Evolutionary conservation across 1,140 invertebrate species (phyloP).

Genomic region (Drosophila mayri): DNA sequence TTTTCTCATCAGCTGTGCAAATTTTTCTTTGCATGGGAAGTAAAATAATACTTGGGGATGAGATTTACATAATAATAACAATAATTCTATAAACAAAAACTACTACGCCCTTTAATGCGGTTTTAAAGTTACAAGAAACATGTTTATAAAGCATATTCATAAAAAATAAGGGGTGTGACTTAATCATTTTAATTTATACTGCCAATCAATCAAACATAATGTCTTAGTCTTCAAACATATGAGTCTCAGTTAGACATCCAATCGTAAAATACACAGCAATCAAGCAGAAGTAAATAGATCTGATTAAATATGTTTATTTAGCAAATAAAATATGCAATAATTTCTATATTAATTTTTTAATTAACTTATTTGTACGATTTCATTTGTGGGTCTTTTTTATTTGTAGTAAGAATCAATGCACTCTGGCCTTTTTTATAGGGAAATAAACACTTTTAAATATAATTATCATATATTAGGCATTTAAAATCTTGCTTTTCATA

Average conservation of each 20-base stretch:
- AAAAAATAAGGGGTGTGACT: neutral
- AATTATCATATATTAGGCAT: neutral
- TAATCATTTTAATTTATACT: neutral
- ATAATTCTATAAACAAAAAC: neutral
- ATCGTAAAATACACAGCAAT: neutral
- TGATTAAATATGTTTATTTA: neutral
- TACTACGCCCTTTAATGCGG: neutral
- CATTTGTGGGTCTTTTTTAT: neutral
- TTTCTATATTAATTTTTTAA: neutral
- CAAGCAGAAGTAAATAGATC: neutral
- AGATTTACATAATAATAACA: too few species aligned
- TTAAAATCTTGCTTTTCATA: neutral
- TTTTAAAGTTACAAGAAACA: neutral
- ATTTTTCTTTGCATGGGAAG: slow-evolving; percentile 11
- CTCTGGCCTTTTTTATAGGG: neutral
- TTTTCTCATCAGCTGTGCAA: slow-evolving; percentile 35
- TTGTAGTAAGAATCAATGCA: neutral
- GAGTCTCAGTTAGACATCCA: neutral
- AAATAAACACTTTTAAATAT: neutral
- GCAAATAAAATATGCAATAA: neutral
- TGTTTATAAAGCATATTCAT: neutral
- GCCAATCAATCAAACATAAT: slow-evolving; percentile 5
- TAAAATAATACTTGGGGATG: too few species aligned
- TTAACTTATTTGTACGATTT: neutral
- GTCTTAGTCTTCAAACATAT: neutral